Conservation (phyloP, 2,797 vertebrate genomes). For the Macropodus opercularis region DNA sequence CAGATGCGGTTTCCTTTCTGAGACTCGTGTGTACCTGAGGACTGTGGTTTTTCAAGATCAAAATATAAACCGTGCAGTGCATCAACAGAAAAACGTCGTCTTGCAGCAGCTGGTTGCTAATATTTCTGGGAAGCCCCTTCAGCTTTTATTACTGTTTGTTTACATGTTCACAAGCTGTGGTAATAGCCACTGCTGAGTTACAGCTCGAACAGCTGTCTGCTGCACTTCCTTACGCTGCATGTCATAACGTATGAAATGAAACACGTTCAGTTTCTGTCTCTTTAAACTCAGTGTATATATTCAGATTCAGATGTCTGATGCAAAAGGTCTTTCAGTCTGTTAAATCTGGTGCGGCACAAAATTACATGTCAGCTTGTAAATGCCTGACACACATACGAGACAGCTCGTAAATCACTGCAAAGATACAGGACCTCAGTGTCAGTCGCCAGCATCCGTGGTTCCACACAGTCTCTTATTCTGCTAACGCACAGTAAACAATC, state of each 20-base stretch:
- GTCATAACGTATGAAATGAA: neutral
- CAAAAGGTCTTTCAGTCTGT: neutral
- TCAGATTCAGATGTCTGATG: neutral
- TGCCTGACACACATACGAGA: neutral
- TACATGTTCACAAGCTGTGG: neutral
- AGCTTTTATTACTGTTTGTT: constrained; percentile 4
- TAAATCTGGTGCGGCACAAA: neutral
- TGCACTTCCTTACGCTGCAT: neutral
- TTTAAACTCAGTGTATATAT: neutral
- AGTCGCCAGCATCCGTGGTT: neutral
- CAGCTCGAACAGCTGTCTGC: neutral
- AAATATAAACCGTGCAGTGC: too few relatives aligned
- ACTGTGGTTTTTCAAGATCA: too few relatives aligned
- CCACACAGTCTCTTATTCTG: neutral
- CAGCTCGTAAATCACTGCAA: neutral
- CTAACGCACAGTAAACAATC: neutral
- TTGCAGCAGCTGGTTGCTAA: neutral
- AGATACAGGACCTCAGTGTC: neutral
- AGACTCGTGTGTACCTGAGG: too few relatives aligned
- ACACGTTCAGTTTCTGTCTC: neutral
- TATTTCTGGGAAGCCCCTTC: neutral
- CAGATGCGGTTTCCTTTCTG: neutral
- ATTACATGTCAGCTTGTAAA: neutral
- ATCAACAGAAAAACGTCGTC: neutral
- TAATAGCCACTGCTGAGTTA: neutral